These are phyloP conservation scores for Apomyelois bistriatella DNA, from an alignment of 2,888 invertebrate species.

Conservation along the genomic window DNA sequence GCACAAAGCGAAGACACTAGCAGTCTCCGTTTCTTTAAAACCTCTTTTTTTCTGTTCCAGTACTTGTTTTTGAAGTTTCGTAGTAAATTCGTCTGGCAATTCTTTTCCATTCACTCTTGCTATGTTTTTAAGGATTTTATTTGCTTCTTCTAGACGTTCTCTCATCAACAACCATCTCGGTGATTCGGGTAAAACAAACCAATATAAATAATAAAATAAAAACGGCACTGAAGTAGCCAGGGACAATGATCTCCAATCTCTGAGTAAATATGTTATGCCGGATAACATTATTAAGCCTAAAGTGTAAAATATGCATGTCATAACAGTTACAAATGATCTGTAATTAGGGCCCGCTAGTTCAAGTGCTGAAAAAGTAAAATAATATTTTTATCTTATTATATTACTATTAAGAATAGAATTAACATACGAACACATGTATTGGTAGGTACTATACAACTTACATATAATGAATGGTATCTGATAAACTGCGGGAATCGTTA, in stretches of 20 bases:
- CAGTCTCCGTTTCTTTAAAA: constrained; percentile 47
- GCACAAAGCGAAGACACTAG: constrained; percentile 83
- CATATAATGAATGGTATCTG: constrained; percentile 97
- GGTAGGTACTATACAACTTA: constrained; percentile 67
- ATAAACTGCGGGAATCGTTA: constrained; percentile 95
- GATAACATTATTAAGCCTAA: constrained; percentile 91
- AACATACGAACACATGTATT: background rate
- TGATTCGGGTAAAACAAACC: constrained; percentile 94
- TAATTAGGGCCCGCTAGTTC: constrained; percentile 95
- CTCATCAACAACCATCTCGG: constrained; percentile 94
- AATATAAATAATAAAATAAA: constrained; percentile 89
- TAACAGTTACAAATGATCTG: constrained; percentile 93
- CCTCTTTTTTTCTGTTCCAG: constrained; percentile 82
- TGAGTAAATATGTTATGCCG: constrained; percentile 89
- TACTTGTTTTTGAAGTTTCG: constrained; percentile 86
- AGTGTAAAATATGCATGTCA: constrained; percentile 95
- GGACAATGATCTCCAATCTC: constrained; percentile 91
- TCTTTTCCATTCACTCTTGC: constrained; percentile 89
- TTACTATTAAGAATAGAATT: no score
- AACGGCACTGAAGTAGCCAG: constrained; percentile 92
- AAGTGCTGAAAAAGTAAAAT: constrained; percentile 82
- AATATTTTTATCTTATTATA: no score
- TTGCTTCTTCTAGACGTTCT: constrained; percentile 90
- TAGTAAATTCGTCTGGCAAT: constrained; percentile 85
- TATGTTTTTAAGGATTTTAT: constrained; percentile 86